Conservation (phyloP, 2,797 vertebrate genomes). For the Kryptopterus vitreolus region DNA sequence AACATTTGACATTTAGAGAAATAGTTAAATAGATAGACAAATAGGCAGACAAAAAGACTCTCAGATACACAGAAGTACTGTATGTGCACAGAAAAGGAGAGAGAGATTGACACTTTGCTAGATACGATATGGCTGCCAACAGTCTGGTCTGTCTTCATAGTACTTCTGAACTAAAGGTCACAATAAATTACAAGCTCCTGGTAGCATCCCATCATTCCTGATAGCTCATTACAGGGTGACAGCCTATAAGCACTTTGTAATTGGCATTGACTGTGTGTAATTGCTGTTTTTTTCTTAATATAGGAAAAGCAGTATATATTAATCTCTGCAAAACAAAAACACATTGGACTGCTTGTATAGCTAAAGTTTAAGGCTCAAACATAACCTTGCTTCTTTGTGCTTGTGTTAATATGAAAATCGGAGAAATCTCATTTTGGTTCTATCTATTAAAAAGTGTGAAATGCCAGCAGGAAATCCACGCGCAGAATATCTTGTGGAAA, state of each 20-base stretch:
- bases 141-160: conserved; percentile 16
- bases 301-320: conserved; percentile 3
- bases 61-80: neutral
- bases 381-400: neutral
- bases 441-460: conserved; percentile 33
- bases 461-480: conserved; percentile 20
- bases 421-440: conserved; percentile 10
- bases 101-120: neutral
- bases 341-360: neutral
- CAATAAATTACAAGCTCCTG: conserved; percentile 9
- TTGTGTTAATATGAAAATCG: conserved; percentile 34
- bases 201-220: conserved; percentile 12
- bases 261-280: conserved; percentile 22
- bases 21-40: conserved; percentile 12
- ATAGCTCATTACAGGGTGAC: conserved; percentile 38
- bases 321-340: neutral
- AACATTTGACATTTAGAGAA: conserved; percentile 17
- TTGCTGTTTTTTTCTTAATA: neutral
- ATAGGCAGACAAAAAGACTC: conserved; percentile 5
- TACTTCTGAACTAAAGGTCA: conserved; percentile 21
- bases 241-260: conserved; percentile 38
- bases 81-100: neutral
- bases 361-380: conserved; percentile 5
- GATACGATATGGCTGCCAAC: conserved; percentile 15
- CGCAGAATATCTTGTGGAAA: conserved; percentile 30